Evolutionary conservation across 2,113 vertebrate species (phyloP).

Genomic region (Pipa parva): DNA sequence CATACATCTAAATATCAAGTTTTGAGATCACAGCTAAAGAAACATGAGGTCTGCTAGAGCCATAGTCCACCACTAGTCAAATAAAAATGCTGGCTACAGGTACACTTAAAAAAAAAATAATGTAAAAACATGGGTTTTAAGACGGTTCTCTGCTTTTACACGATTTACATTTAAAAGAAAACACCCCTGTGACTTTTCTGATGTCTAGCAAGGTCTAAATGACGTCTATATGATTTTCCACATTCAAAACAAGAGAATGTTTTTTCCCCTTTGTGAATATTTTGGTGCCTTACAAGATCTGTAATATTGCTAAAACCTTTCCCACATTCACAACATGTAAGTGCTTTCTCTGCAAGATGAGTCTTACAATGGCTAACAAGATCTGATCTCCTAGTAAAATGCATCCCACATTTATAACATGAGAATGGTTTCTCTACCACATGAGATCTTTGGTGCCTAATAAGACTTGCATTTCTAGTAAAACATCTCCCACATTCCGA

Average conservation of each 20-base stretch:
- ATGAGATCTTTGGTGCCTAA: constrained; percentile 1
- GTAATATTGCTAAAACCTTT: constrained; percentile 10
- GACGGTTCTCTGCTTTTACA: too few relatives aligned
- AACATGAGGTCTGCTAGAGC: too few relatives aligned
- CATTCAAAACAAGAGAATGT: constrained; percentile 1
- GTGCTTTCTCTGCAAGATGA: background rate
- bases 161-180: too few relatives aligned
- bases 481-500: constrained; percentile 24
- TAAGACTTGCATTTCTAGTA: constrained; percentile 15
- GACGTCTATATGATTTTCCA: background rate
- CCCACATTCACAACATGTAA: background rate
- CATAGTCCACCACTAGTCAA: too few relatives aligned
- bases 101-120: too few relatives aligned
- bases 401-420: constrained; percentile 10
- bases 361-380: constrained; percentile 10
- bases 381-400: constrained; percentile 4
- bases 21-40: too few relatives aligned
- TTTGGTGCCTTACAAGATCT: constrained; percentile 8
- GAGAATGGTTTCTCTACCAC: background rate
- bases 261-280: constrained; percentile 14
- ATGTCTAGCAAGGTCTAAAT: background rate
- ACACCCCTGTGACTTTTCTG: background rate
- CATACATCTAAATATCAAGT: too few relatives aligned
- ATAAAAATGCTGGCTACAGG: too few relatives aligned
- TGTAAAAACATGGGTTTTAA: too few relatives aligned